These are phyloP conservation scores for Lampris megalopsis DNA, from an alignment of 2,113 vertebrate genomes.

Conservation along the genomic window DNA sequence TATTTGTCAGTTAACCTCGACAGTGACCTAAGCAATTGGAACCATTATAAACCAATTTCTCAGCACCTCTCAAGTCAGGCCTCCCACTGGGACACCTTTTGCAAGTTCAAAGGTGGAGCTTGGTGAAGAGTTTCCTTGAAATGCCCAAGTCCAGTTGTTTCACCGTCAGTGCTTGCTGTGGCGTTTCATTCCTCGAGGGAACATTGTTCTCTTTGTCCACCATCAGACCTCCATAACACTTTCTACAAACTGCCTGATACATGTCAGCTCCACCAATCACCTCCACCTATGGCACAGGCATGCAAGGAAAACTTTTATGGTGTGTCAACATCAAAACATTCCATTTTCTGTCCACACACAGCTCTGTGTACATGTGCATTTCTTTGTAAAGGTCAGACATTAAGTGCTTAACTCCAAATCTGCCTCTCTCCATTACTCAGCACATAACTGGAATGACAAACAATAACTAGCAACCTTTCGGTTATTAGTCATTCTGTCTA, in stretches of 20 bases:
- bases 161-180: constrained; percentile 10
- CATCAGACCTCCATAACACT: constrained; percentile 86
- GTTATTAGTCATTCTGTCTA: neutral
- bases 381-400: too few relatives aligned
- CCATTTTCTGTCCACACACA: too few relatives aligned
- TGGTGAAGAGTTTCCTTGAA: constrained; percentile 81
- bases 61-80: neutral
- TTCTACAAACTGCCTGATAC: constrained; percentile 92
- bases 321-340: too few relatives aligned
- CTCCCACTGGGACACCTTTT: neutral
- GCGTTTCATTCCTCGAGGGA: constrained; percentile 63
- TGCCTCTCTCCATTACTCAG: too few relatives aligned
- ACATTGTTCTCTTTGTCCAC: constrained; percentile 84
- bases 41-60: neutral
- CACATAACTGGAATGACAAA: neutral
- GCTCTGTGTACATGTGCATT: too few relatives aligned
- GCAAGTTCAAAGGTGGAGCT: constrained; percentile 73
- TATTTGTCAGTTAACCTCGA: too few relatives aligned
- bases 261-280: constrained; percentile 96
- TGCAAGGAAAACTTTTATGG: too few relatives aligned
- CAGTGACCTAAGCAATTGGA: neutral
- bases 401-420: too few relatives aligned
- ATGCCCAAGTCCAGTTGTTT: constrained; percentile 57
- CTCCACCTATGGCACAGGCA: constrained; percentile 85
- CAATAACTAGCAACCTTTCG: neutral